Percentiles rank a stretch among this genome's conserved stretches.
Conservation (phyloP, 2,113 vertebrate species). For the Sinocyclocheilus maitianheensis region DNA sequence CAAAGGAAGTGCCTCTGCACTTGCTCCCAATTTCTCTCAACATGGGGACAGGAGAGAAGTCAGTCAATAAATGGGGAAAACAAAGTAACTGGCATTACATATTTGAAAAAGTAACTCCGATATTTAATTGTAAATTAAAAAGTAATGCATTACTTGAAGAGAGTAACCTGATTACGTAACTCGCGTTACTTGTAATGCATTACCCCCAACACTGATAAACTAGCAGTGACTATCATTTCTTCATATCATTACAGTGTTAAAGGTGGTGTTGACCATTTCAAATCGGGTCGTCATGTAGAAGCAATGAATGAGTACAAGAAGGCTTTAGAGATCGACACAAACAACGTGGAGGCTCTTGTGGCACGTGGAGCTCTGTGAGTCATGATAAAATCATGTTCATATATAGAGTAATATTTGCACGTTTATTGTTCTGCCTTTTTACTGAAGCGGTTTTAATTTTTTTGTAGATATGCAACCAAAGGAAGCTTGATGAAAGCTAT, state of each 20-base stretch:
- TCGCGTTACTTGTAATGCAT: too few species aligned
- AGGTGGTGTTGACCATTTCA: slow-evolving; percentile 93
- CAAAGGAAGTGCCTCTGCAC: too few species aligned
- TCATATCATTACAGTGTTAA: slow-evolving; percentile 81
- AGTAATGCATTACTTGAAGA: too few species aligned
- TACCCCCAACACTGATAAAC: neutral
- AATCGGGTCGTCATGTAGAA: slow-evolving; percentile 89
- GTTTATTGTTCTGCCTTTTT: neutral
- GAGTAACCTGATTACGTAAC: too few species aligned
- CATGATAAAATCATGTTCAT: neutral
- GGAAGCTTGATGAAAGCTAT: slow-evolving; percentile 95
- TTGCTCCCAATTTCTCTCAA: too few species aligned
- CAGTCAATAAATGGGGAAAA: too few species aligned
- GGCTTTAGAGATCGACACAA: slow-evolving; percentile 91
- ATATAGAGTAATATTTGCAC: too few species aligned
- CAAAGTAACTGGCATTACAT: too few species aligned
- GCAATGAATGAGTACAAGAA: slow-evolving; percentile 99
- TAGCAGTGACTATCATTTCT: neutral
- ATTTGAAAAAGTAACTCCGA: too few species aligned
- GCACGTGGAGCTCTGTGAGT: slow-evolving; percentile 95
- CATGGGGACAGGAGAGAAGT: too few species aligned
- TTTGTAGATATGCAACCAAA: slow-evolving; percentile 91
- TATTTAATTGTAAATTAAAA: too few species aligned
- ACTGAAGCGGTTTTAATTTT: neutral
- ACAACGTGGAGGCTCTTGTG: slow-evolving; percentile 94